Conservation (phyloP, 2,888 invertebrate species). For the Leucophenga montana region DNA sequence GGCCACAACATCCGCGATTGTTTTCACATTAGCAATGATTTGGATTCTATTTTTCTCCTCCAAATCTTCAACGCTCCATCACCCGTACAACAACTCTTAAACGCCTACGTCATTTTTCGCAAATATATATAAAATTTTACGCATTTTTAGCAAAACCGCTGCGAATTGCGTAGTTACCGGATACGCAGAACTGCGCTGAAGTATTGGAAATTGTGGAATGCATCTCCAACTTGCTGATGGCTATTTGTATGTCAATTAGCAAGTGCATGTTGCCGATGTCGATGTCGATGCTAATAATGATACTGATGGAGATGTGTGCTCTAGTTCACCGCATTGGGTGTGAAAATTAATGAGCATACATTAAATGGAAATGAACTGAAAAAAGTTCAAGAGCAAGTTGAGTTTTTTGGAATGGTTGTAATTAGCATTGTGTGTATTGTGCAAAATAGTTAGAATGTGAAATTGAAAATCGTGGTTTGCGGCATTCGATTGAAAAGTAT, state of each 20-base stretch:
- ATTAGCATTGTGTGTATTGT: slow-evolving; percentile 26
- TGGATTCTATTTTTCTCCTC: slow-evolving; percentile 25
- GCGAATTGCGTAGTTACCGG: not conserved
- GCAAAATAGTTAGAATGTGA: not conserved
- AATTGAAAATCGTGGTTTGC: slow-evolving; percentile 38
- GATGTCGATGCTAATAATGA: no score
- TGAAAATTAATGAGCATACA: slow-evolving; percentile 43
- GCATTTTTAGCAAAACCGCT: slow-evolving; percentile 13
- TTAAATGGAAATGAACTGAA: not conserved
- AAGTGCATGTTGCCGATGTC: not conserved
- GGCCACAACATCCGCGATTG: slow-evolving; percentile 63
- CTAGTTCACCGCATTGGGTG: slow-evolving; percentile 45
- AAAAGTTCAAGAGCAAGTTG: slow-evolving; percentile 5
- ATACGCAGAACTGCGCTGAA: not conserved
- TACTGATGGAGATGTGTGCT: slow-evolving; percentile 37
- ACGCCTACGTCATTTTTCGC: not conserved
- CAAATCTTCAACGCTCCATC: no score
- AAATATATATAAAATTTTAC: not conserved
- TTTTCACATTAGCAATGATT: slow-evolving; percentile 63
- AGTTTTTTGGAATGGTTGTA: slow-evolving; percentile 14
- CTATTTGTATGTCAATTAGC: slow-evolving; percentile 59
- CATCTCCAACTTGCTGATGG: slow-evolving; percentile 5
- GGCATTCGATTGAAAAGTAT: slow-evolving; percentile 12
- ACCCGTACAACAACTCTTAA: not conserved
- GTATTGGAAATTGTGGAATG: not conserved